Percentiles rank a stretch among this genome's conserved stretches.
These are phyloP conservation scores for Myotis myotis DNA, from an alignment of 2,797 vertebrate genomes.

Conservation along the genomic window DNA sequence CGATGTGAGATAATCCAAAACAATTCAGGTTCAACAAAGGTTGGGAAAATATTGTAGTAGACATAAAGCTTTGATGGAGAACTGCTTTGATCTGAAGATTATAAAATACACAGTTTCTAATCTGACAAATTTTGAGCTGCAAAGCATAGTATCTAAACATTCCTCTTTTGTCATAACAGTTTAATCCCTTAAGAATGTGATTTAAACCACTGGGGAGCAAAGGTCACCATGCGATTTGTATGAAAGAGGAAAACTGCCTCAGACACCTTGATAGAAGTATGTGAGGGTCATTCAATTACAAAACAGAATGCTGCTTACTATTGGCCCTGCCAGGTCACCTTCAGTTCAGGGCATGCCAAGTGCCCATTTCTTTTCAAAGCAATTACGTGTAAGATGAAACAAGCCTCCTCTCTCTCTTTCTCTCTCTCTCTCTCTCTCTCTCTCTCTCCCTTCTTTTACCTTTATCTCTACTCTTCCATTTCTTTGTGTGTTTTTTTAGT, in stretches of 20 bases:
- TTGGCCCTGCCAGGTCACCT: slow-evolving; percentile 75
- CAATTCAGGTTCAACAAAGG: slow-evolving; percentile 89
- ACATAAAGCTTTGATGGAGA: slow-evolving; percentile 86
- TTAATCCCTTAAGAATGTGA: slow-evolving; percentile 89
- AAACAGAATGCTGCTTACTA: slow-evolving; percentile 72
- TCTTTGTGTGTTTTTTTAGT: background rate
- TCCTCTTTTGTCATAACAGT: slow-evolving; percentile 87
- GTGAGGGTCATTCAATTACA: slow-evolving; percentile 80
- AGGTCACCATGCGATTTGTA: slow-evolving; percentile 84
- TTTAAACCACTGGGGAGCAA: slow-evolving; percentile 83
- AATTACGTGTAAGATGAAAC: slow-evolving; percentile 50
- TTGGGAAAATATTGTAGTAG: slow-evolving; percentile 86
- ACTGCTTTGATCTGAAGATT: slow-evolving; percentile 89
- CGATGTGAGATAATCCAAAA: slow-evolving; percentile 95
- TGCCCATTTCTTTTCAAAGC: slow-evolving; percentile 42
- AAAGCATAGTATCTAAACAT: slow-evolving; percentile 88
- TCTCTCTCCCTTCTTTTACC: background rate
- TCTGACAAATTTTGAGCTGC: slow-evolving; percentile 88
- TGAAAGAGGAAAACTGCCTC: slow-evolving; percentile 80
- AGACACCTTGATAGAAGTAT: slow-evolving; percentile 83
- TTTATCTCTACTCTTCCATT: background rate
- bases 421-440: background rate
- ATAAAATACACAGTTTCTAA: slow-evolving; percentile 88
- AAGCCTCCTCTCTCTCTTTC: background rate
- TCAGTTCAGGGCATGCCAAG: slow-evolving; percentile 76